Evolutionary conservation across 2,888 invertebrate species (phyloP).

Genomic region (Troides oblongomaculatus): DNA sequence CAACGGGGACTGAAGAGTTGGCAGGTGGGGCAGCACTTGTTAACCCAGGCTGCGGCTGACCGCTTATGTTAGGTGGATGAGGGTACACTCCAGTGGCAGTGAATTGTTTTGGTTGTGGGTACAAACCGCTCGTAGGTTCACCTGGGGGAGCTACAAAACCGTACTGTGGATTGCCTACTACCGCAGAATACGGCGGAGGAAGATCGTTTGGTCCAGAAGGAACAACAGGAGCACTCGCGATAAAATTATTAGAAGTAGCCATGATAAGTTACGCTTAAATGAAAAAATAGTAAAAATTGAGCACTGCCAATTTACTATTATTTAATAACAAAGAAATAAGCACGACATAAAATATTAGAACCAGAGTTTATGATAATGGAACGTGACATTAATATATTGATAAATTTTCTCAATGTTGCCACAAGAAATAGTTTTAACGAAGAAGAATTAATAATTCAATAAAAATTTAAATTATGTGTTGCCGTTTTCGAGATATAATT

Average conservation of each 20-base stretch:
- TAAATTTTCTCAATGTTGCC: constrained; percentile 11
- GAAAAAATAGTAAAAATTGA: not conserved
- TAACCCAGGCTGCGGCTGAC: constrained; percentile 53
- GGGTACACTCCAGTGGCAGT: constrained; percentile 71
- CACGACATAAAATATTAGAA: constrained; percentile 17
- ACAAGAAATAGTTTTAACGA: not conserved
- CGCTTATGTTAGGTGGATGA: constrained; percentile 55
- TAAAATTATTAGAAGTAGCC: constrained; percentile 45
- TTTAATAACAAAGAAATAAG: not conserved
- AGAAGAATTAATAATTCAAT: no score
- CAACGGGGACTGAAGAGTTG: constrained; percentile 52
- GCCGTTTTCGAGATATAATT: no score
- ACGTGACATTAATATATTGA: constrained; percentile 17
- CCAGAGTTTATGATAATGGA: constrained; percentile 12
- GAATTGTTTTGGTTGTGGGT: constrained; percentile 57
- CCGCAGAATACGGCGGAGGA: constrained; percentile 72
- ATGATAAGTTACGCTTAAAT: constrained; percentile 39
- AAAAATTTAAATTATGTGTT: no score
- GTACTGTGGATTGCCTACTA: constrained; percentile 68
- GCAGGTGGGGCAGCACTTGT: constrained; percentile 46
- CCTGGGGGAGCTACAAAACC: constrained; percentile 54
- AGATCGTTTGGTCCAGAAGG: constrained; percentile 62
- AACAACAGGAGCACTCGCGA: constrained; percentile 44
- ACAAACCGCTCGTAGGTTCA: constrained; percentile 40
- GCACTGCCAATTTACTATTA: not conserved